Percentiles rank a stretch among this genome's conserved stretches.
Conservation (phyloP, 2,888 invertebrate genomes). For the Drosophila suboccidentalis region DNA sequence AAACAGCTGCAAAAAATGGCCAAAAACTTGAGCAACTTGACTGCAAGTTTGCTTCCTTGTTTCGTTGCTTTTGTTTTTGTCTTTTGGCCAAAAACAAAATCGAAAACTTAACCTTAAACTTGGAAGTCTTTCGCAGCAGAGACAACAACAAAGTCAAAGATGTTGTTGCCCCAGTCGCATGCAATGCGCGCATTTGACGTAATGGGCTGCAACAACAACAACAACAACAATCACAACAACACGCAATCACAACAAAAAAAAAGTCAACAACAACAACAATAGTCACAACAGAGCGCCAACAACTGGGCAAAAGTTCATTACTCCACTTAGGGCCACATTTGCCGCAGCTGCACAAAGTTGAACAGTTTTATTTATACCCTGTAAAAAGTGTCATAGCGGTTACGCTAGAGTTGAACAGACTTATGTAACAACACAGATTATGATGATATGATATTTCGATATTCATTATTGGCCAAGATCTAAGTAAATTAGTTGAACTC, state of each 20-base stretch:
- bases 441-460: no score
- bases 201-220: conserved; percentile 63
- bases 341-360: conserved; percentile 65
- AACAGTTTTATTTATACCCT: conserved; percentile 49
- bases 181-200: conserved; percentile 76
- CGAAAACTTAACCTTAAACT: conserved; percentile 80
- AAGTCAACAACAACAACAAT: conserved; percentile 17
- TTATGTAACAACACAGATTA: not conserved
- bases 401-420: not conserved
- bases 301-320: conserved; percentile 74
- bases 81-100: conserved; percentile 59
- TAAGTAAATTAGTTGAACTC: no score
- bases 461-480: no score
- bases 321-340: conserved; percentile 73
- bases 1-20: conserved; percentile 20
- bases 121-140: conserved; percentile 49
- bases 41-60: conserved; percentile 67
- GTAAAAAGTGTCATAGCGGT: not conserved
- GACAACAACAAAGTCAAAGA: conserved; percentile 25
- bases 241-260: conserved; percentile 14
- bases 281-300: conserved; percentile 28
- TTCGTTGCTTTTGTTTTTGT: conserved; percentile 24
- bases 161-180: conserved; percentile 67
- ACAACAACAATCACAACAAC: conserved; percentile 22
- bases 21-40: conserved; percentile 17